Evolutionary conservation across 1,140 invertebrate genomes (phyloP).

Genomic region (Drosophila nigrodunni): DNA sequence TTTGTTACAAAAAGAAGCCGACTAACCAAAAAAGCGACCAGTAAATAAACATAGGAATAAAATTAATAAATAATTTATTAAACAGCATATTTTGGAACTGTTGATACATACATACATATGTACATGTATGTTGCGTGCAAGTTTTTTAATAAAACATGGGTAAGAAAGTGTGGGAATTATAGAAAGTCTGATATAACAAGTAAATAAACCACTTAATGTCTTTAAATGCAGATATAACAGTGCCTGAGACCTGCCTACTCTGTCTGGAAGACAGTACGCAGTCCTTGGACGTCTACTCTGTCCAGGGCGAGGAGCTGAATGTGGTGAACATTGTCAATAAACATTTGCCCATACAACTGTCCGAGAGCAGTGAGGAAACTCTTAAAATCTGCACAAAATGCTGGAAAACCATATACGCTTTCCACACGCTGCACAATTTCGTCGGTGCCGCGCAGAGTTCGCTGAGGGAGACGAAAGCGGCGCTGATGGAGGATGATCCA

Average conservation of each 20-base stretch:
- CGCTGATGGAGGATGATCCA: constrained; percentile 67
- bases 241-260: constrained; percentile 51
- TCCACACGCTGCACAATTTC: constrained; percentile 71
- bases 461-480: constrained; percentile 55
- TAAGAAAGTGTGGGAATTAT: constrained; percentile 12
- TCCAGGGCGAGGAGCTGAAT: constrained; percentile 45
- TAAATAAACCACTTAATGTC: neutral
- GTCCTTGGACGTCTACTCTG: constrained; percentile 45
- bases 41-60: no score
- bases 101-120: constrained; percentile 34
- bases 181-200: neutral
- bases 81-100: neutral
- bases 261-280: constrained; percentile 64
- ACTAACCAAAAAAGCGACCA: neutral
- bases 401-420: constrained; percentile 70
- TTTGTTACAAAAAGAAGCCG: neutral
- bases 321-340: constrained; percentile 58
- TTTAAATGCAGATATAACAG: constrained; percentile 13
- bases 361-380: constrained; percentile 27
- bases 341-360: constrained; percentile 59
- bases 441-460: constrained; percentile 68
- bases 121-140: constrained; percentile 12
- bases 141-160: constrained; percentile 37
- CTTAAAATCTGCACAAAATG: constrained; percentile 65
- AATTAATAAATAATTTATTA: neutral